Evolutionary conservation across 2,888 invertebrate genomes (phyloP).

Genomic region (Phaedon cochleariae): DNA sequence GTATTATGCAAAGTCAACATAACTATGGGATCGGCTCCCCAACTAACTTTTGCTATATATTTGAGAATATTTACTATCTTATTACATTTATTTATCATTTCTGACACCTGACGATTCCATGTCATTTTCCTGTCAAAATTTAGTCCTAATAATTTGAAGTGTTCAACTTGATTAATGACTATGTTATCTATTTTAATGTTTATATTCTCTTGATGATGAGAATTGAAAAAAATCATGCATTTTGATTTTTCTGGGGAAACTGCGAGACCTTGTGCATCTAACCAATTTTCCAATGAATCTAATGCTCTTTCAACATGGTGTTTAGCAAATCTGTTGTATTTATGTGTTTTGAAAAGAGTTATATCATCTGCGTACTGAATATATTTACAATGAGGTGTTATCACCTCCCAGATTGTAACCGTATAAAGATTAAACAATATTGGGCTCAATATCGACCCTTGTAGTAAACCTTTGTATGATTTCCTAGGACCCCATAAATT

Average conservation of each 20-base stretch:
- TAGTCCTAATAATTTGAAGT: not conserved
- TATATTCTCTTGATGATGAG: not conserved
- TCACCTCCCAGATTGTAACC: not conserved
- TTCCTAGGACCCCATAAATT: not conserved
- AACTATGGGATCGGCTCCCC: not conserved
- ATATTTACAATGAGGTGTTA: not conserved
- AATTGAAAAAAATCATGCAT: not conserved
- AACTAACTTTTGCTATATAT: not conserved
- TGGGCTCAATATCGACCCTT: not conserved
- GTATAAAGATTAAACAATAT: not conserved
- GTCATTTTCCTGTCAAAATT: not conserved
- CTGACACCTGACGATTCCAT: not conserved
- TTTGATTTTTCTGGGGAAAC: not conserved
- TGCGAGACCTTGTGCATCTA: not conserved
- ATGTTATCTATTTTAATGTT: not conserved
- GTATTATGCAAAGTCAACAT: not conserved
- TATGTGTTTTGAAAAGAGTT: constrained; percentile 3
- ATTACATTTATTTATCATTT: not conserved
- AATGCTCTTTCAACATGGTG: not conserved
- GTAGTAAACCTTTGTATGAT: not conserved
- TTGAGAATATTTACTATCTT: constrained; percentile 1
- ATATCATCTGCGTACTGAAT: constrained; percentile 9
- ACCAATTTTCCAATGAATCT: not conserved
- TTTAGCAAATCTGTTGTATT: not conserved
- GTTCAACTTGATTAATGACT: not conserved